A percentile compares a stretch with the other conserved stretches of the same genome.
Conservation (phyloP, 2,113 vertebrate genomes). For the Bostrychus sinensis region DNA sequence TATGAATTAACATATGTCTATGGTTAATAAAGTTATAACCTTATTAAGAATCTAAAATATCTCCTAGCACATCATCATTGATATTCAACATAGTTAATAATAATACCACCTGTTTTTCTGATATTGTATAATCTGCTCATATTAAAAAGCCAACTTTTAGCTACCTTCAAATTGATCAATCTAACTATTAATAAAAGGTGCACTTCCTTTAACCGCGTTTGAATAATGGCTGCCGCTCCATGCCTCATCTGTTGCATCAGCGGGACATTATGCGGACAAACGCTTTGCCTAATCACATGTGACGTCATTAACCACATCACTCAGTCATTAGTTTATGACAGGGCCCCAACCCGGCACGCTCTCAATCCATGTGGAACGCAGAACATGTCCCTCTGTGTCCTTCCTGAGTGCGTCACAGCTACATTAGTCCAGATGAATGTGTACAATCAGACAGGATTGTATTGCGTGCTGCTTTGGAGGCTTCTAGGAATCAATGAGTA, state of each 20-base stretch:
- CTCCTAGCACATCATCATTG: no score
- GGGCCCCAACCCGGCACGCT: conserved; percentile 38
- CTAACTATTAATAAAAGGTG: no score
- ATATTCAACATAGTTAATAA: no score
- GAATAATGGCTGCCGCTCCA: conserved; percentile 34
- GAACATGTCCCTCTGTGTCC: conserved; percentile 66
- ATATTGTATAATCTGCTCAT: no score
- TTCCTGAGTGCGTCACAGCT: conserved; percentile 56
- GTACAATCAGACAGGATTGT: conserved; percentile 62
- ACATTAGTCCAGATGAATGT: conserved; percentile 71
- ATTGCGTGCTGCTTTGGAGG: conserved; percentile 60
- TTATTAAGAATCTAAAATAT: no score
- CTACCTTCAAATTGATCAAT: no score
- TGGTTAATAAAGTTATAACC: no score
- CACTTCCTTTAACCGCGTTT: conserved; percentile 4
- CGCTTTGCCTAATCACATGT: conserved; percentile 69
- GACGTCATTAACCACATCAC: conserved; percentile 69
- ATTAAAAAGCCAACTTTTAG: no score
- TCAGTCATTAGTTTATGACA: conserved; percentile 30
- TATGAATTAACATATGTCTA: no score
- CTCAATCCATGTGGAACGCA: conserved; percentile 73
- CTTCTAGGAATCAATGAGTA: no score
- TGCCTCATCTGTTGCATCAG: conserved; percentile 47
- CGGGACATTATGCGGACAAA: conserved; percentile 54
- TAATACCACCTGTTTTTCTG: no score